Evolutionary conservation across 2,888 invertebrate species (phyloP).

Genomic region (Oeneis ivallda): DNA sequence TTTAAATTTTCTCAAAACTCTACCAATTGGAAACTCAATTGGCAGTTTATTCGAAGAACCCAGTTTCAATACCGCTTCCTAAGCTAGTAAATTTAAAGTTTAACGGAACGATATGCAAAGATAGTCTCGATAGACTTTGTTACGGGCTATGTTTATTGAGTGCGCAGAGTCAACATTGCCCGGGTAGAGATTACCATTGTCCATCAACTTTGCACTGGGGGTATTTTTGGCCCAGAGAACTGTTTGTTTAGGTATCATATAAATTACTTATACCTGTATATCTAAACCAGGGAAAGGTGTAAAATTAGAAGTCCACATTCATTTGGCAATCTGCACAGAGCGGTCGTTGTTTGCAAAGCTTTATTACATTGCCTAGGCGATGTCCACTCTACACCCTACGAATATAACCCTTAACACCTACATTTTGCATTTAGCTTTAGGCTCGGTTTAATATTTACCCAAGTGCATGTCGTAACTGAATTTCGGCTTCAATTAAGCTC

Average conservation of each 20-base stretch:
- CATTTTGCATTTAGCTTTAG: conserved; percentile 23
- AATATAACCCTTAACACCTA: conserved; percentile 9
- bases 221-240: too few relatives aligned
- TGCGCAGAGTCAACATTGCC: background rate
- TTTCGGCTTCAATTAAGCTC: conserved; percentile 27
- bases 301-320: too few relatives aligned
- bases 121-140: conserved; percentile 16
- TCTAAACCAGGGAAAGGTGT: too few relatives aligned
- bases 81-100: conserved; percentile 23
- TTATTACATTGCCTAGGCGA: background rate
- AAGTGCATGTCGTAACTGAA: conserved; percentile 33
- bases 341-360: background rate
- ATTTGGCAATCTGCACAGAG: too few relatives aligned
- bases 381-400: background rate
- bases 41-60: conserved; percentile 12
- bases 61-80: conserved; percentile 20
- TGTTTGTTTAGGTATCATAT: too few relatives aligned
- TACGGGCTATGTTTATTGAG: background rate
- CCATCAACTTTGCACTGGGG: too few relatives aligned
- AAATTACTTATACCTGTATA: too few relatives aligned
- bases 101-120: conserved; percentile 24
- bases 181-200: background rate
- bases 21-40: conserved; percentile 1
- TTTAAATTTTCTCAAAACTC: background rate
- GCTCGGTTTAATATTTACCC: conserved; percentile 33